Evolutionary conservation across 2,888 invertebrate species (phyloP), one percentile per base, ranked within the genome.

Genomic region (Hoplodrina ambigua): DNA sequence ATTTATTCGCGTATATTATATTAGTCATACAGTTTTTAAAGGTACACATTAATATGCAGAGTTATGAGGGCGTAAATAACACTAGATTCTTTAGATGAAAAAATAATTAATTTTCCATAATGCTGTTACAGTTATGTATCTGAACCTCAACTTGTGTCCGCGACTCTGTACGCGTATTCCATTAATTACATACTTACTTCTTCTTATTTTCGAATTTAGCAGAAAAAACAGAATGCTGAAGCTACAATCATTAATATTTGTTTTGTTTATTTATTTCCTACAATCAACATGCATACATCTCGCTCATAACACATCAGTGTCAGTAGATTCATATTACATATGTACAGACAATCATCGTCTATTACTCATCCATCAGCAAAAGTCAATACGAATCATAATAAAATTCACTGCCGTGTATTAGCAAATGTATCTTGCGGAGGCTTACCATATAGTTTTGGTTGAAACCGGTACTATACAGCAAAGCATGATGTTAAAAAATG

Each of bases 401-500:
- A 33, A 41, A 41, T 19, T 30, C n/a, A 30, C 15, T 65, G 6
- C 17, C 17, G 46, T 17, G 17, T 46, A 17, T 46, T 46, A 17
- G 5, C 46, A 5, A 46, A 46, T 15, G 17, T 49, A 63, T 25
- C 37, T 63, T 50, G 25, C 15, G 13, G 37, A 11, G 13, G 62
- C 62, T 65, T 63, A 50, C 20, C 33, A 49, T 64, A 25, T n/a
- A n/a, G 20, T 15, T 53, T 53, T 53, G 10, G 13, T 69, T 55
- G 50, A 8, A 13, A 19, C 41, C 19, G n/a, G 46, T 46, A 17
- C 4, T 46, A 17, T 44, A 46, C 17, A 46, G 46, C 46, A 46
- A 46, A 46, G 46, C 46, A 46, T 46, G 1, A 46, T 46, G 15
- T 15, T 46, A 46, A 4, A 5, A 46, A 41, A 13, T 0, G 10